phyloP scores from a whole-genome alignment of 2,113 vertebrate genomes.

The Spermophilus dauricus region DNA sequence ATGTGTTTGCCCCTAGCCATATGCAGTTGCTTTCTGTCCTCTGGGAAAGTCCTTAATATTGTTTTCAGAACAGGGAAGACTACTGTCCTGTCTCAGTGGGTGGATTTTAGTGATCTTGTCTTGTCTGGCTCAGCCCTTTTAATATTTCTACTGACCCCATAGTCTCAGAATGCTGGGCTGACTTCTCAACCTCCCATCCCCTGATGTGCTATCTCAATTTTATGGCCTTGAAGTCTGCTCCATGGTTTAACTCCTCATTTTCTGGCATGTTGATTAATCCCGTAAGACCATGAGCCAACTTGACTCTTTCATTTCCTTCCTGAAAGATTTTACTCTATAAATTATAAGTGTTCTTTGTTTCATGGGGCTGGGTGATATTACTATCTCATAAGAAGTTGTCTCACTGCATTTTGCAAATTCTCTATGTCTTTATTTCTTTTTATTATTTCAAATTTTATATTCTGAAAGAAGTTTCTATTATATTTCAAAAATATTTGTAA shows the following conservation, averaged over 20 bases:
- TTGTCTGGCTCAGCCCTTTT: not conserved
- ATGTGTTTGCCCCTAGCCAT: no score
- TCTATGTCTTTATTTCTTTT: not conserved
- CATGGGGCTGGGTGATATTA: not conserved
- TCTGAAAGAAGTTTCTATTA: not conserved
- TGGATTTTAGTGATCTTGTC: no score
- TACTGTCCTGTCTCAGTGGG: no score
- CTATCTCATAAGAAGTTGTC: not conserved
- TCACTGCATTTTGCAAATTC: not conserved
- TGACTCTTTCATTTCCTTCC: not conserved
- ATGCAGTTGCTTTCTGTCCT: no score
- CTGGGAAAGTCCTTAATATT: no score
- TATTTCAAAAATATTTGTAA: not conserved
- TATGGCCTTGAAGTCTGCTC: not conserved
- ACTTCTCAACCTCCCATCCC: not conserved
- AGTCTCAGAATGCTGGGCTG: not conserved
- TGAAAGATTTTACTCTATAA: not conserved
- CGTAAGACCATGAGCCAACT: not conserved
- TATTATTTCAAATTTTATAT: not conserved
- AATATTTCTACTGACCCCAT: not conserved
- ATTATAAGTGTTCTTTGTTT: not conserved
- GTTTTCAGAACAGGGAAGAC: no score
- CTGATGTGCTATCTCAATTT: not conserved
- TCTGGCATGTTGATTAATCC: not conserved
- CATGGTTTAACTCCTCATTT: not conserved